These are phyloP conservation scores for Eupeodes luniger DNA, from an alignment of 2,888 invertebrate genomes.

Conservation along the genomic window DNA sequence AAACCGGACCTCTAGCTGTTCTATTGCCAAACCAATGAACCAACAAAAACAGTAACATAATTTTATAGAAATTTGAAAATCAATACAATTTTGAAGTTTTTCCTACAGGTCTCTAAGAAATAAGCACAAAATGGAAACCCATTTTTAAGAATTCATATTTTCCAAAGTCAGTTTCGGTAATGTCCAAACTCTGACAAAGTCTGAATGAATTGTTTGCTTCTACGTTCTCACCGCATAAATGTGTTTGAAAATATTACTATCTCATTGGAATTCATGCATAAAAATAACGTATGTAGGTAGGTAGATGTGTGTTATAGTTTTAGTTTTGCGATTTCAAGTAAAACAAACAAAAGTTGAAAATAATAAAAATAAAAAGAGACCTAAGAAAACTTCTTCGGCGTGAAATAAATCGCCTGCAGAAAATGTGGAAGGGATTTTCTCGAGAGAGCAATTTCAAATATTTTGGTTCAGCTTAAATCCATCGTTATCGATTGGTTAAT, in stretches of 20 bases:
- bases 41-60: no score
- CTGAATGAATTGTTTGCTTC: background rate
- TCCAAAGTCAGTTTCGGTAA: background rate
- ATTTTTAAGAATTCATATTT: background rate
- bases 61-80: no score
- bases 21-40: no score
- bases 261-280: background rate
- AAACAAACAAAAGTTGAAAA: background rate
- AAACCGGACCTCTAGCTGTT: no score
- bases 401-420: conserved; percentile 30
- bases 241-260: background rate
- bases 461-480: conserved; percentile 37
- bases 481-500: conserved; percentile 31
- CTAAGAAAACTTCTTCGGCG: conserved; percentile 5
- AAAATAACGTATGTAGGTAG: background rate
- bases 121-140: background rate
- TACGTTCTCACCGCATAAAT: background rate
- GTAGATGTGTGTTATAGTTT: background rate
- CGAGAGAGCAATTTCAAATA: conserved; percentile 36
- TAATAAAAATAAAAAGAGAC: background rate
- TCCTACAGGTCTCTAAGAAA: background rate
- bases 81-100: no score
- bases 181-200: background rate
- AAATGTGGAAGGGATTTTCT: conserved; percentile 24
- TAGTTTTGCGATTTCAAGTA: conserved; percentile 12